These are phyloP conservation scores for Apostichopus parvimensis DNA, from an alignment of 35 echinoderm and acorn worm species.

Conservation along the genomic window DNA sequence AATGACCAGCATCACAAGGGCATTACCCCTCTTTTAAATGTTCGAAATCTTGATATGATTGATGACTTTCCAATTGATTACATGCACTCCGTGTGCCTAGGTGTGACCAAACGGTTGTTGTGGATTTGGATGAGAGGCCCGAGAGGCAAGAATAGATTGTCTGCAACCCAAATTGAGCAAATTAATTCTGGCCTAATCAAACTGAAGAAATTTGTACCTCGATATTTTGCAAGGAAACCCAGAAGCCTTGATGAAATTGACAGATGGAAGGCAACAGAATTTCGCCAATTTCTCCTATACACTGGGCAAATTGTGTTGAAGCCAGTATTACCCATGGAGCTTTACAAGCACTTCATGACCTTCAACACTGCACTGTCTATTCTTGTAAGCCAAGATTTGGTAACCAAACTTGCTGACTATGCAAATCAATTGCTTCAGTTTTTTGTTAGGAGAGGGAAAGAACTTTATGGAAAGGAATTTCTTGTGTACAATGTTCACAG, in stretches of 20 bases:
- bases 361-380: conserved; percentile 66
- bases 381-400: conserved; percentile 22
- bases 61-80: conserved; percentile 59
- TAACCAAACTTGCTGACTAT: conserved; percentile 28
- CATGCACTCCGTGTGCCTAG: conserved; percentile 75
- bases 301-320: conserved; percentile 57
- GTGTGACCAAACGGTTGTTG: conserved; percentile 63
- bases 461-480: conserved; percentile 67
- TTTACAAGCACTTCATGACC: conserved; percentile 62
- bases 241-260: conserved; percentile 57
- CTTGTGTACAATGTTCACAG: conserved; percentile 84
- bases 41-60: conserved; percentile 42
- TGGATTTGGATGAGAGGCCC: conserved; percentile 69
- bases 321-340: conserved; percentile 18
- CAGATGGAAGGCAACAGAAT: conserved; percentile 78
- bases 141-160: not conserved
- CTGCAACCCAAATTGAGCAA: conserved; percentile 39
- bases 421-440: conserved; percentile 58
- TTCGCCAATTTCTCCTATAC: conserved; percentile 56
- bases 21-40: not conserved
- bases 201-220: conserved; percentile 19
- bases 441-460: conserved; percentile 58
- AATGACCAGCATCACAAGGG: conserved; percentile 57
- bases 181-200: conserved; percentile 51
- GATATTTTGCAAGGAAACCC: conserved; percentile 66